Evolutionary conservation across 2,797 vertebrate genomes (phyloP).

Genomic region (Vultur gryphus): DNA sequence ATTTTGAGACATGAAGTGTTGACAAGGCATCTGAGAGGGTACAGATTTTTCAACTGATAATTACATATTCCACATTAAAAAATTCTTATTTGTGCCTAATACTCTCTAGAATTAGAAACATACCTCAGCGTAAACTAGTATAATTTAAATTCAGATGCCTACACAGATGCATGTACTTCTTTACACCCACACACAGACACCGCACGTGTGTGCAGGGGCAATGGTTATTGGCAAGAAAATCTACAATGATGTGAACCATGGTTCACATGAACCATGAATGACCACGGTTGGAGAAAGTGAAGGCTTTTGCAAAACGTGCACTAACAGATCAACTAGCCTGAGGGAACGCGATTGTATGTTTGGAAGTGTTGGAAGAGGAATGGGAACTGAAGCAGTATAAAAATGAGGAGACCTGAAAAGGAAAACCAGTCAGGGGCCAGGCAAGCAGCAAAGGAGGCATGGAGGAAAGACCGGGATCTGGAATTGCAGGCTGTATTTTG

Average conservation of each 20-base stretch:
- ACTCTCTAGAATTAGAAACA: not conserved
- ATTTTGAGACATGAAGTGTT: not conserved
- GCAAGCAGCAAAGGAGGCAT: not conserved
- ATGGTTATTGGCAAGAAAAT: not conserved
- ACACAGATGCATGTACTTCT: not conserved
- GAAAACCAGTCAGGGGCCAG: not conserved
- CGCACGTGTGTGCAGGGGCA: not conserved
- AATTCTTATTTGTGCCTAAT: not conserved
- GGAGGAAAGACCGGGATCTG: not conserved
- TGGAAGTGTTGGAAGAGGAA: not conserved
- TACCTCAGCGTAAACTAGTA: not conserved
- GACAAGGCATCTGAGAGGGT: not conserved
- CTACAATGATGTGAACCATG: not conserved
- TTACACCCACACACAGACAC: not conserved
- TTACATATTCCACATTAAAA: not conserved
- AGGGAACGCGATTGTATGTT: not conserved
- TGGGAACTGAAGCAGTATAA: not conserved
- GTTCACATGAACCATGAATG: not conserved
- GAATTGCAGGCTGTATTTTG: not conserved
- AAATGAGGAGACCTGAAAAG: not conserved
- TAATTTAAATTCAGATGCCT: not conserved
- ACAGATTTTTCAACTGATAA: constrained; percentile 21
- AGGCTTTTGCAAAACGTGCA: not conserved
- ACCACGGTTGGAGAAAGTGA: not conserved
- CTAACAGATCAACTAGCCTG: not conserved